Conservation (phyloP, 1,140 invertebrate species). For the Lordiphosa mommai region DNA sequence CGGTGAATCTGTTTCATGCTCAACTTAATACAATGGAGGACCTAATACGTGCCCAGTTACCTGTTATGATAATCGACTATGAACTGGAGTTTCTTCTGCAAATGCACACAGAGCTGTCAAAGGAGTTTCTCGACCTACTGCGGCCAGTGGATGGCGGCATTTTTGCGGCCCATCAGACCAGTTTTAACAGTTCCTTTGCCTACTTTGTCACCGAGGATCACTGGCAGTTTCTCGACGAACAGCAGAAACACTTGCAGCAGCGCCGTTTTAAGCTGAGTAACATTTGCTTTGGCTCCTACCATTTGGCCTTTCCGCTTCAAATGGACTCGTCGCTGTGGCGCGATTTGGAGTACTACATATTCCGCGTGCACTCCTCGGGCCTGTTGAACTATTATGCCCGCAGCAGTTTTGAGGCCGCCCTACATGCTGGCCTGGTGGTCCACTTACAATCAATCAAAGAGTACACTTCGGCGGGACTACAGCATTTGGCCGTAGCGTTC, state of each 20-base stretch:
- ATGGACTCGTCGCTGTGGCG: constrained; percentile 63
- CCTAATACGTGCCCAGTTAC: constrained; percentile 46
- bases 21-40: constrained; percentile 69
- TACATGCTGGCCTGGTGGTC: constrained; percentile 50
- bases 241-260: constrained; percentile 56
- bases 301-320: constrained; percentile 60
- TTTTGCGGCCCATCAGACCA: constrained; percentile 42
- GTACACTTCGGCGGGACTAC: constrained; percentile 50
- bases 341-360: constrained; percentile 57
- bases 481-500: constrained; percentile 53
- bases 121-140: constrained; percentile 38
- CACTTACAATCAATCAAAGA: constrained; percentile 36
- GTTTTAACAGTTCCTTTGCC: constrained; percentile 57
- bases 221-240: constrained; percentile 61
- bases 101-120: constrained; percentile 29
- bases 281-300: constrained; percentile 64
- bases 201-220: constrained; percentile 63
- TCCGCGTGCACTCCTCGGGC: constrained; percentile 56
- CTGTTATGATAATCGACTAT: constrained; percentile 71
- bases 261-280: constrained; percentile 53
- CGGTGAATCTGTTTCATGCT: constrained; percentile 61
- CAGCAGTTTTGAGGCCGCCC: constrained; percentile 52
- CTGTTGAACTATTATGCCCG: constrained; percentile 55
- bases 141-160: constrained; percentile 48
- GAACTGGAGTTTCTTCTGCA: constrained; percentile 60